Base-by-base conservation (phyloP, 2,797 vertebrate genomes). In the Molossus molossus region DNA sequence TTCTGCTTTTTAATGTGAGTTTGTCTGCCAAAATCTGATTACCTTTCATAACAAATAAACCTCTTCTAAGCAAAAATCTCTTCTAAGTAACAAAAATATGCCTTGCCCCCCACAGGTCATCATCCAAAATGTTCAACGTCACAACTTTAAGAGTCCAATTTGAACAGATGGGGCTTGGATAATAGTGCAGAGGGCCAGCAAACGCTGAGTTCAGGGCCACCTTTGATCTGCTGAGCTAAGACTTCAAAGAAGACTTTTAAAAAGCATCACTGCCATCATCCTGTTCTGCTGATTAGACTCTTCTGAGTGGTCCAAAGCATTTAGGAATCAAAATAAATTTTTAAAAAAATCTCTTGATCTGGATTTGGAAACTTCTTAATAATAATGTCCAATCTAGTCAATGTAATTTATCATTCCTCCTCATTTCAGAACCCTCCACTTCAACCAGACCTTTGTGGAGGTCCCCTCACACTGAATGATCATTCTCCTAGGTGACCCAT, bases 41-140 rank as follows among this genome's bases (percentile, higher is more conserved):
- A 85, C 77, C 27, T 95, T 95, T 91, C 60, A 57, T 80, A 93
- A 94, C 65, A 94, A 95, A 96, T 92, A 90, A 94, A 70, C 96
- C 65, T 89, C 73, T 33, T 82, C 53, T 48, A 57, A 82, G 27
- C n/a, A 91, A 55, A 87, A 58, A 37, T 79, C 76, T 79, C 76
- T 58, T 58, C 12, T 17, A 70, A 90, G 60, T 58, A 94, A 80
- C 48, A 90, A 75, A 76, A 96, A 96, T 92, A 73, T 17, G 27
- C 3, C 75, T 81, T 76, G 25, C 5, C 13, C 65, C 55, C 17
- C 1, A 45, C 50, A 77, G 67, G 33, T 73, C 82, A 62, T 65
- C 69, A 86, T 69, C 60, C 53, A 81, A 60, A 92, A 14, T 50
- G 17, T 4, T 69, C 17, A 73, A 53, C 1, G 8, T 72, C 53